Conservation (phyloP, 2,113 vertebrate species). For the Suricata suricatta region DNA sequence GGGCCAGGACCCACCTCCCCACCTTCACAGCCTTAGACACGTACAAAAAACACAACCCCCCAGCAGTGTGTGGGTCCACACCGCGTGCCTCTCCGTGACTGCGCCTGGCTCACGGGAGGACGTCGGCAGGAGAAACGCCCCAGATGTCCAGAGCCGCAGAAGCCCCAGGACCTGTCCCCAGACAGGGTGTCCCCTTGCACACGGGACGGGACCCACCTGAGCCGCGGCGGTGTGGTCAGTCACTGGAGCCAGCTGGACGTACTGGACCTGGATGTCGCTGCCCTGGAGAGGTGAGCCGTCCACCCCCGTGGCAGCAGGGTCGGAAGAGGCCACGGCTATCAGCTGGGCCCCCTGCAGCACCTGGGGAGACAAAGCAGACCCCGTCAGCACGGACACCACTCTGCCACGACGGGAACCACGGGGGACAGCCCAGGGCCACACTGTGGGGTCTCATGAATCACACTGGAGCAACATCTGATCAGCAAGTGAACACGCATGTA, state of each 20-base stretch:
- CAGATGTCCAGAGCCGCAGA: neutral
- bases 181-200: neutral
- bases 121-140: neutral
- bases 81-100: rapidly evolving
- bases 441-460: neutral
- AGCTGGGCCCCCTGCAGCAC: conserved; percentile 96
- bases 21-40: neutral
- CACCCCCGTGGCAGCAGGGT: conserved; percentile 89
- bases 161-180: neutral
- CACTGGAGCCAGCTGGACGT: conserved; percentile 96
- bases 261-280: conserved; percentile 98
- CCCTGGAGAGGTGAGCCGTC: conserved; percentile 94
- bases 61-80: rapidly evolving
- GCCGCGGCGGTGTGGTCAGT: conserved; percentile 89
- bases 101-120: neutral
- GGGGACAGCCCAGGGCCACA: neutral
- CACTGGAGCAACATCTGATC: neutral
- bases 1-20: neutral
- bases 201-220: conserved; percentile 86
- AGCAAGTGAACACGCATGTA: rapidly evolving
- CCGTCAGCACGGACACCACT: neutral
- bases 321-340: conserved; percentile 96
- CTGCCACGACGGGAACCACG: neutral
- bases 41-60: neutral
- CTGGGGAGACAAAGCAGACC: conserved; percentile 78